Evolutionary conservation across 2,888 invertebrate species (phyloP), one percentile per base, ranked within the genome.

Genomic region (Autographa gamma): DNA sequence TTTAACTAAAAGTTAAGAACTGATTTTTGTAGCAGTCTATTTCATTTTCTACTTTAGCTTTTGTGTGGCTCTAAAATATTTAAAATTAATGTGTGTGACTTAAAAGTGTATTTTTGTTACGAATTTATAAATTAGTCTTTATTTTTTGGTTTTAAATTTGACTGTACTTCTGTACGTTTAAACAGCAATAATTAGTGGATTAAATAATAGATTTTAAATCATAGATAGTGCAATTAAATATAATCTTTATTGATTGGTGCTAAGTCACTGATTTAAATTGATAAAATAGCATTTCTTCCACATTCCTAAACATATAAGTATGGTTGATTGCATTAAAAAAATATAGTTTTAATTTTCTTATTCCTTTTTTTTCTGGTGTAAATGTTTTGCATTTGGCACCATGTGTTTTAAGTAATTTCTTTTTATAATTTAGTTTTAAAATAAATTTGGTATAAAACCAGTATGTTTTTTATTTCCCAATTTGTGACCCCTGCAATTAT

Each of bases 281-380:
- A 43, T 66, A 60, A 62, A 66, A 71, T 79, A 81, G 87, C 87
- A 85, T 87, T 87, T 87, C 78, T 74, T 79, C 78, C 69, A 89
- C 89, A 89, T 89, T 89, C 89, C 89, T 84, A 77, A 73, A 67
- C 59, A 5, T 63, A 60, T 11, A 11, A 38, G 48, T 61, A 64
- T 18, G 60, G 62, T 56, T 54, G 6, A n/a, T 56, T 63, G 64
- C 72, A 38, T 38, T 38, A 38, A 38, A 38, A 48, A 59, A 1
- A 65, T 32, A 67, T 68, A 59, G 18, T 9, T 67, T 67, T 66
- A 74, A 8, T 66, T 80, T 70, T 74, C 41, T 63, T 79, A 66
- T 70, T 71, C 16, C 41, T 59, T 77, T 59, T 34, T 58, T 81
- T 31, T 34, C 70, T 67, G 78, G 71, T 66, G 73, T 64, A n/a